Evolutionary conservation across 2,888 invertebrate species (phyloP), one percentile per base, ranked within the genome.

Genomic region (Coenonympha arcania): DNA sequence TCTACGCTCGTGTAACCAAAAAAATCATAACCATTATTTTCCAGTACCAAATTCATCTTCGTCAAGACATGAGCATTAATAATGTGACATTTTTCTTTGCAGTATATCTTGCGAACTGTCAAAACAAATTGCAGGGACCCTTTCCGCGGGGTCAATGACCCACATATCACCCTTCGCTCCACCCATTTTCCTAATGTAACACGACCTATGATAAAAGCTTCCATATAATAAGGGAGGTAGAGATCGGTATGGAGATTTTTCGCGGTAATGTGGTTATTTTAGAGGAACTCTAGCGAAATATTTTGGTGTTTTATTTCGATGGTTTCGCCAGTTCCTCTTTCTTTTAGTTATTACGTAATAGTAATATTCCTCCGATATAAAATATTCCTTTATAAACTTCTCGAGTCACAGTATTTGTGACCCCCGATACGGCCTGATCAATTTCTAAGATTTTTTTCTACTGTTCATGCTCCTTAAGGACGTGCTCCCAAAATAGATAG

Each of bases 101-200:
- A 47, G 46, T 55, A 49, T 52, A 52, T 52, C 49, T 49, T 52
- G 45, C 20, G 31, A 50, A 41, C 50, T 55, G 52, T 49, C 48
- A 46, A 47, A 52, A 52, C 50, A 48, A 53, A 53, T 54, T 48
- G 51, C 41, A 48, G 42, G 43, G 41, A 34, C 45, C 36, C 50
- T 54, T 48, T 36, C 48, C 36, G 47, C 52, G 43, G 50, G 58
- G 54, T 54, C 56, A 49, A 58, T 50, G 54, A 52, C 56, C 54
- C 33, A 48, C 56, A 48, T 54, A 45, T 54, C 52, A 52, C 54
- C 56, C 52, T 52, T 50, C 50, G 48, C 55, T 40, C 50, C 50
- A 50, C 56, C 42, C 54, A 58, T 55, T 57, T 57, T 54, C 56
- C 58, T 58, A 58, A 58, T 58, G 58, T 58, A 56, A 54, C 54